A percentile compares a stretch with the other conserved stretches of the same genome.
phyloP scores from a whole-genome alignment of 2,797 vertebrate genomes.

The Bucorvus abyssinicus region DNA sequence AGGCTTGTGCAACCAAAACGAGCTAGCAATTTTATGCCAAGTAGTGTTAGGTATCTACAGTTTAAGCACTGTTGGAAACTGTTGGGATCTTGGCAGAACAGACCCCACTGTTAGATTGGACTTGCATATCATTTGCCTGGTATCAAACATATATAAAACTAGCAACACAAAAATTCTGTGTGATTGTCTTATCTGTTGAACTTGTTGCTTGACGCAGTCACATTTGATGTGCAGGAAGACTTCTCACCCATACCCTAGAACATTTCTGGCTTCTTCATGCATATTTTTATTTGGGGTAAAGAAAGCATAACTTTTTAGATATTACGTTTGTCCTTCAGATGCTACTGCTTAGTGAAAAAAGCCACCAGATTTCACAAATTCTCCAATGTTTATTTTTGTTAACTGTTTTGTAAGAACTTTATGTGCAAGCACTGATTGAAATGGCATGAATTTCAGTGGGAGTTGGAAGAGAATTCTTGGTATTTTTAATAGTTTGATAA shows the following conservation, averaged over 20 bases:
- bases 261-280: constrained; percentile 62
- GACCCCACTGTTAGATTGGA: constrained; percentile 3
- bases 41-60: background rate
- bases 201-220: constrained; percentile 44
- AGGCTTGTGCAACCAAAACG: background rate
- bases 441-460: background rate
- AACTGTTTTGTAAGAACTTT: background rate
- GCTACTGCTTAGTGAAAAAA: background rate
- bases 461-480: background rate
- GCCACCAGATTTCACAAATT: background rate
- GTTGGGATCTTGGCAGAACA: background rate
- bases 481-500: background rate
- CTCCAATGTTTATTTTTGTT: background rate
- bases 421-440: background rate
- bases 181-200: background rate
- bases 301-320: constrained; percentile 10
- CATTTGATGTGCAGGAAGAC: constrained; percentile 41
- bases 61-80: background rate
- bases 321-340: background rate
- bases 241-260: constrained; percentile 54
- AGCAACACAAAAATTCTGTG: background rate
- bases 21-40: background rate
- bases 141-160: constrained; percentile 41
- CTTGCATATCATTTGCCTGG: constrained; percentile 14
- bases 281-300: constrained; percentile 13